Conservation (phyloP, 2,888 invertebrate species). For the Dolichopus griseipennis region DNA sequence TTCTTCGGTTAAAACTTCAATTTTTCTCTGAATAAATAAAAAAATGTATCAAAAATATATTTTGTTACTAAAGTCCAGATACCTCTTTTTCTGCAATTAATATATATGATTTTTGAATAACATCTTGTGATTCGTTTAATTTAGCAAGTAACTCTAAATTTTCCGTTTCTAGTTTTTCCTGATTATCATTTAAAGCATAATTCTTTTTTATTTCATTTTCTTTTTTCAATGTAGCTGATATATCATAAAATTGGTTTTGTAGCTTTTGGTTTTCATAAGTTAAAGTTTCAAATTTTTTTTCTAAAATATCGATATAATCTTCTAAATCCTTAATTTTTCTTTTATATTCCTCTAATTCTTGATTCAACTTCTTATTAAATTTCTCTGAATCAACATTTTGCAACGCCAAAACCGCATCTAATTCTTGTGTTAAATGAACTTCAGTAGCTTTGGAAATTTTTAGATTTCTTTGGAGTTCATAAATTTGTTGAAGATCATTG, state of each 20-base stretch:
- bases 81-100: conserved; percentile 37
- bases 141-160: conserved; percentile 35
- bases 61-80: neutral
- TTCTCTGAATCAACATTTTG: conserved; percentile 15
- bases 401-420: conserved; percentile 10
- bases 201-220: conserved; percentile 17
- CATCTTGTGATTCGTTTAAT: conserved; percentile 33
- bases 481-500: conserved; percentile 35
- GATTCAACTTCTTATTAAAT: conserved; percentile 11
- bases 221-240: conserved; percentile 12
- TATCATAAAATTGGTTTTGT: conserved; percentile 18
- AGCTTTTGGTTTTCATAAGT: conserved; percentile 17
- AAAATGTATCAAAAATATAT: neutral
- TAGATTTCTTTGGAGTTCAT: conserved; percentile 35
- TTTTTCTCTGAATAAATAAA: conserved; percentile 29
- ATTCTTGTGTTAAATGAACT: conserved; percentile 30
- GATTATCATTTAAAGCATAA: conserved; percentile 22
- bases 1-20: conserved; percentile 38
- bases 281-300: conserved; percentile 13
- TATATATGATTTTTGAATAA: conserved; percentile 29
- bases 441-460: conserved; percentile 36
- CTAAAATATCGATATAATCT: conserved; percentile 3
- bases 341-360: conserved; percentile 20
- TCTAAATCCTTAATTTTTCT: conserved; percentile 12
- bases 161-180: conserved; percentile 29